Evolutionary conservation across 2,888 invertebrate species (phyloP).

Genomic region (Carpatolechia fugitivella): DNA sequence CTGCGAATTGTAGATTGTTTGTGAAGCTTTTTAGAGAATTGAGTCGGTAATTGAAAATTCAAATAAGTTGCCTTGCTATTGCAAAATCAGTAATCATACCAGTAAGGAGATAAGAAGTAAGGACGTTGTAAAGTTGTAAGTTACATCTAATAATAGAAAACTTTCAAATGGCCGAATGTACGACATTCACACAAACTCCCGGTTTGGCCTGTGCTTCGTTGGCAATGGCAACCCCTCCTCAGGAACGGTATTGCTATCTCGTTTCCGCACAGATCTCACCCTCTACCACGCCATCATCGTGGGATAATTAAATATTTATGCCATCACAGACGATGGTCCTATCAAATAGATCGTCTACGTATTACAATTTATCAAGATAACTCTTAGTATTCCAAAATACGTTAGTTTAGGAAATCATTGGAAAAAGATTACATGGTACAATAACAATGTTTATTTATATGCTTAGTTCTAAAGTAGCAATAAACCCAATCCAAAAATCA

Average conservation of each 20-base stretch:
- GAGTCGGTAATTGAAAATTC: not conserved
- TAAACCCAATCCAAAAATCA: too few species aligned
- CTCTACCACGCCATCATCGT: conserved; percentile 65
- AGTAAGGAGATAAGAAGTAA: conserved; percentile 7
- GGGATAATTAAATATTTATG: conserved; percentile 77
- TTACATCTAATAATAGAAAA: conserved; percentile 23
- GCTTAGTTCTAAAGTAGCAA: too few species aligned
- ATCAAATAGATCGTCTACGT: conserved; percentile 19
- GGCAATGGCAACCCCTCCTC: conserved; percentile 75
- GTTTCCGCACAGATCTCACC: conserved; percentile 55
- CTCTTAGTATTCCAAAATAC: not conserved
- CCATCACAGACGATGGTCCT: conserved; percentile 47
- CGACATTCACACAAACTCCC: conserved; percentile 56
- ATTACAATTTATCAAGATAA: conserved; percentile 2
- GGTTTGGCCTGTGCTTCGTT: conserved; percentile 43
- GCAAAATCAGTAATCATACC: not conserved
- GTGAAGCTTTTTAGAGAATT: not conserved
- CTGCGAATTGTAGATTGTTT: not conserved
- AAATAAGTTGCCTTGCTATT: not conserved
- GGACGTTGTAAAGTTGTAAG: conserved; percentile 19
- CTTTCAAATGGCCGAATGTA: conserved; percentile 32
- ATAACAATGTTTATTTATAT: too few species aligned
- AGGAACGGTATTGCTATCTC: conserved; percentile 53
- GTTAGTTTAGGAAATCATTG: too few species aligned
- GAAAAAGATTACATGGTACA: too few species aligned